phyloP scores from a whole-genome alignment of 2,888 invertebrate species.

The Flabesymbios commensalis region DNA sequence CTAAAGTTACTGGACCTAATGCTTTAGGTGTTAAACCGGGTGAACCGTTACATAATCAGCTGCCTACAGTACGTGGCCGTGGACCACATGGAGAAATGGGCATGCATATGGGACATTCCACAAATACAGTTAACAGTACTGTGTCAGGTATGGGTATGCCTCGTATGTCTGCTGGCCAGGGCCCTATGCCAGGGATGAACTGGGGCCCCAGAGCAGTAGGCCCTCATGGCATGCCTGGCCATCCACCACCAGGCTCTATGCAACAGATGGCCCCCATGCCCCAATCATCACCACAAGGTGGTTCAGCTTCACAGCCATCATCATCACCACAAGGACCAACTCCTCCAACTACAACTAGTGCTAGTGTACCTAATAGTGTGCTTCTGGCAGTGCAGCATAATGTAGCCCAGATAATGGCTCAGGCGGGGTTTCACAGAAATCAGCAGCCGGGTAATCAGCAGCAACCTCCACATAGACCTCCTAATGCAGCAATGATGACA shows the following conservation, averaged over 20 bases:
- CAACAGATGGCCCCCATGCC: background rate
- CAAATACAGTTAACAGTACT: too few relatives aligned
- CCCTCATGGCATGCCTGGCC: constrained; percentile 3
- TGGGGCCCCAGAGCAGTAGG: constrained; percentile 1
- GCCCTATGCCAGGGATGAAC: background rate
- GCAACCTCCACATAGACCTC: too few relatives aligned
- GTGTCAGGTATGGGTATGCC: background rate
- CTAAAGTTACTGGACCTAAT: too few relatives aligned
- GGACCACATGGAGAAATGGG: too few relatives aligned
- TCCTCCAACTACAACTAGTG: constrained; percentile 11
- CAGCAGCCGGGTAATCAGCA: too few relatives aligned
- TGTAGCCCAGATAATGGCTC: too few relatives aligned
- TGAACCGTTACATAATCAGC: too few relatives aligned
- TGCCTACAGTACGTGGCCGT: too few relatives aligned
- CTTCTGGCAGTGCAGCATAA: background rate
- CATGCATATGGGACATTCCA: too few relatives aligned
- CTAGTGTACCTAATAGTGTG: constrained; percentile 4
- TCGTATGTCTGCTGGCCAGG: background rate
- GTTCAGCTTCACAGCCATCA: background rate
- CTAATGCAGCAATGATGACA: too few relatives aligned
- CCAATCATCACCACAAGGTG: constrained; percentile 1
- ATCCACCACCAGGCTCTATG: background rate
- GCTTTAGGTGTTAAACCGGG: too few relatives aligned
- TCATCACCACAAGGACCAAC: constrained; percentile 1
- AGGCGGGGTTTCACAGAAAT: too few relatives aligned